These are phyloP conservation scores for Sitta europaea DNA, from an alignment of 2,113 vertebrate genomes.

Conservation along the genomic window DNA sequence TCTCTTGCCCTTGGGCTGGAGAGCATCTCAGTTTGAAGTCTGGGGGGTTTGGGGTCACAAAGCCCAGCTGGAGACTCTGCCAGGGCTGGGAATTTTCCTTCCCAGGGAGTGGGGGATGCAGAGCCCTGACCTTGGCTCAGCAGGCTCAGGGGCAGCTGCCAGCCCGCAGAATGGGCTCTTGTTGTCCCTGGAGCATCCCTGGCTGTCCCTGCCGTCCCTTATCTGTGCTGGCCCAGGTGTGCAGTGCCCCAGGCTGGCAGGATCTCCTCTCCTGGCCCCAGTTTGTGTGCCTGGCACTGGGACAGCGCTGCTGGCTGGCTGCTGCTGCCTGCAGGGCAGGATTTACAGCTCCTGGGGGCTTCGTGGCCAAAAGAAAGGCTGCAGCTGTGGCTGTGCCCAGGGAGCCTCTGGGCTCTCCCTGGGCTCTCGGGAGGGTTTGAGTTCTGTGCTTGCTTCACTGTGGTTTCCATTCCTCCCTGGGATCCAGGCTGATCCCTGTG, in stretches of 20 bases:
- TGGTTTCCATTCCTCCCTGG: not conserved
- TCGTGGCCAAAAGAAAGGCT: not conserved
- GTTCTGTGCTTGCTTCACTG: not conserved
- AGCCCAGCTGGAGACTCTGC: accelerated
- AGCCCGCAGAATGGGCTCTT: not conserved
- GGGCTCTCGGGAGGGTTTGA: not conserved
- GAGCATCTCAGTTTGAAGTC: not conserved
- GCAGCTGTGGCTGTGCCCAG: not conserved
- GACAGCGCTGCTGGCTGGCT: not conserved
- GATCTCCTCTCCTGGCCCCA: not conserved
- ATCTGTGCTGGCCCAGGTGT: not conserved
- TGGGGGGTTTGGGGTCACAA: not conserved
- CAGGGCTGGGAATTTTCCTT: not conserved
- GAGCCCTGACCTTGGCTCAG: not conserved
- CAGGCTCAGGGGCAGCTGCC: not conserved
- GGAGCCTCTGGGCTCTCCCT: not conserved
- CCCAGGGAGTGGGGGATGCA: not conserved
- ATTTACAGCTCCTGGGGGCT: not conserved
- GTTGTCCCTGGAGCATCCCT: not conserved
- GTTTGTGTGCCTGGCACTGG: not conserved
- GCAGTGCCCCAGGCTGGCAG: accelerated
- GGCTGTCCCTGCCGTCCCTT: not conserved
- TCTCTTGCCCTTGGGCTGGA: not conserved
- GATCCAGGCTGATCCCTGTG: not conserved
- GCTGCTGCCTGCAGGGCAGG: not conserved